phyloP scores from a whole-genome alignment of 2,113 vertebrate genomes.

The Gavia stellata region DNA sequence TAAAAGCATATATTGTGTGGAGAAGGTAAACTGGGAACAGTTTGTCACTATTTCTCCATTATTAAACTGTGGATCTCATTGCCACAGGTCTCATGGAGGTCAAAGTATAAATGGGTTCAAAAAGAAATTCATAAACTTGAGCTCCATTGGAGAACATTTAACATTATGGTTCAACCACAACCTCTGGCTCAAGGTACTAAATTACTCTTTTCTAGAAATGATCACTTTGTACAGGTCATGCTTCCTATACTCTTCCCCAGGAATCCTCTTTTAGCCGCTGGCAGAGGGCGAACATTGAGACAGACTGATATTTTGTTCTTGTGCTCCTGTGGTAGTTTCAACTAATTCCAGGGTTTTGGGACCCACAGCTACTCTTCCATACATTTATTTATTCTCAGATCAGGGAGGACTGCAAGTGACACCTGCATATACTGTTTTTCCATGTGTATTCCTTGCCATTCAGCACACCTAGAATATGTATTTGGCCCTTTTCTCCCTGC shows the following conservation, averaged over 20 bases:
- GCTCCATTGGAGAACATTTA: neutral
- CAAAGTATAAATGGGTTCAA: neutral
- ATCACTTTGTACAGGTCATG: neutral
- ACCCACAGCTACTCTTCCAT: neutral
- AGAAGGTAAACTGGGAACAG: neutral
- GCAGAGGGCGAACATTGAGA: neutral
- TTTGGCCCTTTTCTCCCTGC: neutral
- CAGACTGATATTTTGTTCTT: neutral
- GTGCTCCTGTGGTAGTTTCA: neutral
- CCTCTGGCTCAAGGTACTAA: neutral
- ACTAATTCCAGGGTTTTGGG: neutral
- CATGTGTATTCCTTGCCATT: neutral
- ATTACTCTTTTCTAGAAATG: neutral
- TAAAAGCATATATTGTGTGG: neutral
- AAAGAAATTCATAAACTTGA: slow-evolving; percentile 15
- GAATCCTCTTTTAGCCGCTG: neutral
- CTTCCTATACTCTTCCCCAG: neutral
- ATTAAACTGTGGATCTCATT: slow-evolving; percentile 7
- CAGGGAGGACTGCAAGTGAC: neutral
- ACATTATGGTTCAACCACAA: neutral
- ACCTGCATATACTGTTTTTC: rapidly evolving
- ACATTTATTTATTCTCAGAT: neutral
- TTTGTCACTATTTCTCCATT: neutral
- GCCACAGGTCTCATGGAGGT: neutral
- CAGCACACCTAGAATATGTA: neutral